Evolutionary conservation across 2,797 vertebrate species (phyloP), one percentile per base, ranked within the genome.

Genomic region (Esox masquinongy): DNA sequence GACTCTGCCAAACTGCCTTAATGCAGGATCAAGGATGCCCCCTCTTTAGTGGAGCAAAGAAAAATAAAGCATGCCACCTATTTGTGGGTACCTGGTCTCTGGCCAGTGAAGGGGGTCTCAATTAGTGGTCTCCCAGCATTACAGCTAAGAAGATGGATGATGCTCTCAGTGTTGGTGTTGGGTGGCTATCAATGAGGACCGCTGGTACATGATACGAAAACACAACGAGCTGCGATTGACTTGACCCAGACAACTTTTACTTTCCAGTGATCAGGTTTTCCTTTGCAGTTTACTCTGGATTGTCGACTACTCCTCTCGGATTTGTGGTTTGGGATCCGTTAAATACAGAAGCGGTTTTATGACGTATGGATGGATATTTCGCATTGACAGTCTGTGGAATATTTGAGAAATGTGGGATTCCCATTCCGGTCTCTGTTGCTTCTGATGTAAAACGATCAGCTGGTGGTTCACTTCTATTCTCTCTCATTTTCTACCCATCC

Each of bases 111-210:
- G 86, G 16, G 63, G 73, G 75, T 77, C 85, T 87, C 85, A 86
- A 91, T 92, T 92, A 91, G 90, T 87, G 93, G 93, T 92, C 82
- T 83, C 71, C 85, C 77, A 76, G 68, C 83, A 73, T 85, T 85
- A 81, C 84, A 79, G 79, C 80, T 83, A 73, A 31, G 63, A 80
- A 88, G 89, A 93, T 93, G 89, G 87, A 92, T 92, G 83, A 87
- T 85, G 79, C 80, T 86, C 88, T 82, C 86, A 83, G 79, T 93
- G 90, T 93, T 92, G 86, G 82, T 93, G 78, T 92, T 94, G 92
- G 91, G 89, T 85, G 86, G 88, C 89, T 90, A 92, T 92, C 90
- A 91, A 89, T 89, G 90, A 81, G 87, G 87, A 80, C 15, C 47
- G 75, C 78, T 82, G 56, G 87, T 85, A 90, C 90, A 78, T 81